Evolutionary conservation across 2,113 vertebrate species (phyloP).

Genomic region (Aldabrachelys gigantea): DNA sequence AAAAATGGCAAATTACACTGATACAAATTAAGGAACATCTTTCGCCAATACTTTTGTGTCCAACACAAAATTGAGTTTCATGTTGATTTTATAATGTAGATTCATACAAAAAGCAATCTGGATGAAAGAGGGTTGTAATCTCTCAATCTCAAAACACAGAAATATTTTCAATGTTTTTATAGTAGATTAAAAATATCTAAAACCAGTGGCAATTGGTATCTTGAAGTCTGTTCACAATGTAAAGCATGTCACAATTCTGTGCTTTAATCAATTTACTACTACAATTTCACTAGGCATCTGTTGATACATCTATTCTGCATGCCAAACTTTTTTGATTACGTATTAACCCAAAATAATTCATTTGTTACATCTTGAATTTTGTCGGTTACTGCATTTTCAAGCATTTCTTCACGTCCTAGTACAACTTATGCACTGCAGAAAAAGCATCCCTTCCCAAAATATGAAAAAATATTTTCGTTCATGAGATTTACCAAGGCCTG

Average conservation of each 20-base stretch:
- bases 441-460: neutral
- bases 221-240: slow-evolving; percentile 53
- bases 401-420: neutral
- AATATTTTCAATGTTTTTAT: slow-evolving; percentile 65
- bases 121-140: slow-evolving; percentile 65
- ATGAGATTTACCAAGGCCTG: neutral
- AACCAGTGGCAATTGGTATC: slow-evolving; percentile 42
- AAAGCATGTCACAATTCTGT: slow-evolving; percentile 56
- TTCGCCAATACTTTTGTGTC: slow-evolving; percentile 34
- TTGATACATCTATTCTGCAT: slow-evolving; percentile 50
- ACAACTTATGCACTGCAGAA: neutral
- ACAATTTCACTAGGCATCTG: slow-evolving; percentile 69
- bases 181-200: slow-evolving; percentile 49
- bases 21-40: slow-evolving; percentile 49
- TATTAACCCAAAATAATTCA: slow-evolving; percentile 5
- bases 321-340: neutral
- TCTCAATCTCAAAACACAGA: slow-evolving; percentile 48
- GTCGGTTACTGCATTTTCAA: neutral
- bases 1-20: slow-evolving; percentile 1
- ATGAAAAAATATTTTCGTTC: neutral
- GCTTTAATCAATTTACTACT: slow-evolving; percentile 53
- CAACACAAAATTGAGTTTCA: slow-evolving; percentile 46
- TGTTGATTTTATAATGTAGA: slow-evolving; percentile 58
- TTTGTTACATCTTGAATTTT: slow-evolving; percentile 26
- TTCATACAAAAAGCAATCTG: slow-evolving; percentile 60